Percentiles rank a stretch among this genome's conserved stretches.
phyloP scores from a whole-genome alignment of 2,797 vertebrate genomes.

The Tokudaia muenninki region DNA sequence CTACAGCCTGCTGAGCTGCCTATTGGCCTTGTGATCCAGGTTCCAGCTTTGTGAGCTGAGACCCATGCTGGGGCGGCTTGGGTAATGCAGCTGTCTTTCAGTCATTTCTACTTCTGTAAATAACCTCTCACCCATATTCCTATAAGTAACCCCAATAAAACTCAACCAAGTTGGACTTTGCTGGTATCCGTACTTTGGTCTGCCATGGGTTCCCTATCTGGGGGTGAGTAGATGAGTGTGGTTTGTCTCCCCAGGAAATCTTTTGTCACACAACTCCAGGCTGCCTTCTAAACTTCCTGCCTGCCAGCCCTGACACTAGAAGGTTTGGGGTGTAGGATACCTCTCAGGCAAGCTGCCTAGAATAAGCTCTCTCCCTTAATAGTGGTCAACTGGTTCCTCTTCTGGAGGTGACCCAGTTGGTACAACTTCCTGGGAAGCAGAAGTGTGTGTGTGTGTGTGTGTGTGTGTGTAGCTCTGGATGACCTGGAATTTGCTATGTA shows the following conservation, averaged over 20 bases:
- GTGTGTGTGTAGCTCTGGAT: not conserved
- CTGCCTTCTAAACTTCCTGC: not conserved
- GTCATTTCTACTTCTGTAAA: not conserved
- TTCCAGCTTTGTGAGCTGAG: not conserved
- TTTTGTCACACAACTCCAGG: not conserved
- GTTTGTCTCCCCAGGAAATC: not conserved
- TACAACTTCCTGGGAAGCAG: slow-evolving; percentile 53
- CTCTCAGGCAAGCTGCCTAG: slow-evolving; percentile 24
- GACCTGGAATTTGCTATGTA: not conserved
- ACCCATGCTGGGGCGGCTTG: not conserved
- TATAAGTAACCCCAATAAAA: not conserved
- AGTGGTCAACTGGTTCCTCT: slow-evolving; percentile 28
- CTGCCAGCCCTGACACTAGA: not conserved
- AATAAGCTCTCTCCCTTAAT: not conserved
- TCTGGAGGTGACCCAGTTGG: not conserved
- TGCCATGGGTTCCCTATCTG: not conserved
- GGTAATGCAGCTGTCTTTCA: not conserved
- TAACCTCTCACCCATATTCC: not conserved
- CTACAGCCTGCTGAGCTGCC: not conserved
- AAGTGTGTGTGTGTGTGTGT: not conserved
- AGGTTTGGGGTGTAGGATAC: not conserved
- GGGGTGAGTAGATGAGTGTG: not conserved
- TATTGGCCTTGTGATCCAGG: not conserved
- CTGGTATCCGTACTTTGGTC: not conserved
- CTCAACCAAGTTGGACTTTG: not conserved